Evolutionary conservation across 2,113 vertebrate species (phyloP), one percentile per base, ranked within the genome.

Genomic region (Odontesthes bonariensis): DNA sequence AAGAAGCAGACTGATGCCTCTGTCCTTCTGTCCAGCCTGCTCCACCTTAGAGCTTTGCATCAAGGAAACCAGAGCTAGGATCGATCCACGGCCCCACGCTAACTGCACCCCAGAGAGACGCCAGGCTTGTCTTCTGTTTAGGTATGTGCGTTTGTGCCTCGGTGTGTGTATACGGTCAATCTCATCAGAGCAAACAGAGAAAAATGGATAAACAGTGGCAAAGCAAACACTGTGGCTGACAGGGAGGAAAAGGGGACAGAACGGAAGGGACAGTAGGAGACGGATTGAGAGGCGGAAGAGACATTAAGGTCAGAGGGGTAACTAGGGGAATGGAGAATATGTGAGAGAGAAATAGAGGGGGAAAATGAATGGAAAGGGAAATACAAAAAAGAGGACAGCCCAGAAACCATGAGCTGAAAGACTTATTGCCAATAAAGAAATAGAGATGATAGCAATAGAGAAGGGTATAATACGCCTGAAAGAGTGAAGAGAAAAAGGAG

Each of bases 151-250:
- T 71, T 44, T 38, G 16, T 49, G 22, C 65, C 52, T 77, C 46
- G 55, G 70, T 61, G 71, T 76, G 74, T 77, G 77, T 61, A 77
- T 81, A 88, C 68, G 85, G 87, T 85, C 90, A 88, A 87, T 91
- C 84, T 91, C 82, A 88, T 90, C 86, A 85, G 74, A 46, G 79
- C 84, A 91, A 89, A 91, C 91, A 87, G 81, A 82, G 81, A 89
- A 90, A 91, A 89, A 93, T 90, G 83, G 87, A 91, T 90, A 88
- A 93, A 90, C 91, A 90, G 78, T 87, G 81, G 73, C 85, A 86
- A 86, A 86, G 82, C 86, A 89, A 93, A 92, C 86, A 88, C 51
- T 75, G 82, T 64, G 77, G 73, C 72, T 5, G 42, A 82, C 70
- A 75, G 73, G 51, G 73, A 66, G 75, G 78, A 51, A 73, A 59